Conservation (phyloP, 1,140 invertebrate genomes). For the Chironomus striatipennis region DNA sequence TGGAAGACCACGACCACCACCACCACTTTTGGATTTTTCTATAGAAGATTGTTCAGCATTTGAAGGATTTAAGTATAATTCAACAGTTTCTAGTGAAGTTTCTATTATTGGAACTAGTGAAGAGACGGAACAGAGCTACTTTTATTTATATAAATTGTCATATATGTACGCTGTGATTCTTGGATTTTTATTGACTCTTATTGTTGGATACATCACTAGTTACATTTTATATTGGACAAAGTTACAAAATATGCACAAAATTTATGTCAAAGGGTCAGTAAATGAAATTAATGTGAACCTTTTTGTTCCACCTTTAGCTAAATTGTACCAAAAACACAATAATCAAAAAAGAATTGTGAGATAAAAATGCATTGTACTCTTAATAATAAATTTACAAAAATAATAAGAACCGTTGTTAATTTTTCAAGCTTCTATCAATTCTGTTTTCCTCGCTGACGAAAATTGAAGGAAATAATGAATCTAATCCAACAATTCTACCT, state of each 20-base stretch:
- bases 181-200: conserved; percentile 55
- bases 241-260: conserved; percentile 34
- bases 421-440: not conserved
- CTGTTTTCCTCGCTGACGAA: not conserved
- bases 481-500: not conserved
- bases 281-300: conserved; percentile 46
- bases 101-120: not conserved
- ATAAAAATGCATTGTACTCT: too few relatives aligned
- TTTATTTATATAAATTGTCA: conserved; percentile 67
- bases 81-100: conserved; percentile 27
- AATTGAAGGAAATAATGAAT: not conserved
- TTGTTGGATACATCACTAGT: conserved; percentile 57
- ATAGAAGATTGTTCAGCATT: conserved; percentile 46
- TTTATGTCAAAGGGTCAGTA: conserved; percentile 31
- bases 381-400: too few relatives aligned
- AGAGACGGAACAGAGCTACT: conserved; percentile 41
- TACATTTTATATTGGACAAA: conserved; percentile 33
- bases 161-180: conserved; percentile 79
- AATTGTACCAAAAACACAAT: conserved; percentile 37
- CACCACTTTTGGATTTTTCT: conserved; percentile 48
- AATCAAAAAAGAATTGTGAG: not conserved
- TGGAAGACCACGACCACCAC: conserved; percentile 61
- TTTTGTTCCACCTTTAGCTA: conserved; percentile 54
- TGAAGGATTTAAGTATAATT: not conserved
- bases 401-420: too few relatives aligned